Evolutionary conservation across 2,888 invertebrate species (phyloP).

Genomic region (Rhyacophila evoluta): DNA sequence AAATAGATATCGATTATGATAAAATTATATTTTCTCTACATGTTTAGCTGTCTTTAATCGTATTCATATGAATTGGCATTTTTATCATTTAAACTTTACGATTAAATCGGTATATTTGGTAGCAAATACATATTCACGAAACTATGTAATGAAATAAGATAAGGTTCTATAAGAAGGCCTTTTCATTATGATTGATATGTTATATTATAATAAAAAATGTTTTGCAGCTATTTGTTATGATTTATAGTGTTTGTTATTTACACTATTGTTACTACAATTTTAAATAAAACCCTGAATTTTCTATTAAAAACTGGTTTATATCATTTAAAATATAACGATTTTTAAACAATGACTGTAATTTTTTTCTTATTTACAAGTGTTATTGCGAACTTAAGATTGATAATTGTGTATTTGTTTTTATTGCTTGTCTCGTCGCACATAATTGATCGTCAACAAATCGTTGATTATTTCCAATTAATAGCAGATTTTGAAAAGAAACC

Average conservation of each 20-base stretch:
- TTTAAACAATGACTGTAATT: slow-evolving; percentile 5
- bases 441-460: neutral
- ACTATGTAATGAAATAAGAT: slow-evolving; percentile 14
- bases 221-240: slow-evolving; percentile 52
- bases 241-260: slow-evolving; percentile 43
- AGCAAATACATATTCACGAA: slow-evolving; percentile 3
- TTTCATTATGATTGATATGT: slow-evolving; percentile 17
- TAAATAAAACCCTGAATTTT: slow-evolving; percentile 48
- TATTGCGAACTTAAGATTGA: neutral
- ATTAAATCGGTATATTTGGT: slow-evolving; percentile 12
- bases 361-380: neutral
- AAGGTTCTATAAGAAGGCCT: slow-evolving; percentile 19
- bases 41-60: slow-evolving; percentile 11
- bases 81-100: neutral
- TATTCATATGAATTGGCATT: slow-evolving; percentile 17
- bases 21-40: slow-evolving; percentile 16
- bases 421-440: slow-evolving; percentile 26
- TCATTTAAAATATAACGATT: slow-evolving; percentile 41
- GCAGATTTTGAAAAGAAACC: slow-evolving; percentile 48
- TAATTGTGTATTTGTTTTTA: neutral
- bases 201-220: slow-evolving; percentile 23
- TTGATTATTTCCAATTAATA: slow-evolving; percentile 37
- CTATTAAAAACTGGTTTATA: slow-evolving; percentile 44
- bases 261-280: slow-evolving; percentile 46
- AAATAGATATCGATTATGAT: slow-evolving; percentile 1